Evolutionary conservation across 2,113 vertebrate species (phyloP).

Genomic region (western clawed frog (Xenopus tropicalis)): DNA sequence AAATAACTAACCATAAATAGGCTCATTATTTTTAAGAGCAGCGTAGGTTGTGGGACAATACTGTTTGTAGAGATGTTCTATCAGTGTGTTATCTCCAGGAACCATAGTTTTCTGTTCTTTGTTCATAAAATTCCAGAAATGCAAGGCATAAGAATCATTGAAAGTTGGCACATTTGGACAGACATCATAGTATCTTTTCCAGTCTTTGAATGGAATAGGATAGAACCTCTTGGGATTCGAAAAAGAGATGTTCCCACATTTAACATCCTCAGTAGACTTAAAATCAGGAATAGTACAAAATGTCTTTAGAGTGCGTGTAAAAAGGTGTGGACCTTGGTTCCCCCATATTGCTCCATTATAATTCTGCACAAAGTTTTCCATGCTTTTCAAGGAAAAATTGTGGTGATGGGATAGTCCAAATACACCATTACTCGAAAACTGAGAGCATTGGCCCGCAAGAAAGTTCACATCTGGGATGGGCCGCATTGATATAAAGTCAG

Average conservation of each 20-base stretch:
- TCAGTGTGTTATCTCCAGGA: constrained; percentile 60
- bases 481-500: no score
- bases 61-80: constrained; percentile 61
- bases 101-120: constrained; percentile 49
- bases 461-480: constrained; percentile 45
- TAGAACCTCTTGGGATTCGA: constrained; percentile 60
- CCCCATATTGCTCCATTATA: constrained; percentile 68
- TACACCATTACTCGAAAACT: constrained; percentile 63
- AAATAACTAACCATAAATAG: background rate
- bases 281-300: constrained; percentile 63
- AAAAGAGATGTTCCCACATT: constrained; percentile 64
- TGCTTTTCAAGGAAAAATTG: constrained; percentile 68
- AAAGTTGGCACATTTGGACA: constrained; percentile 60
- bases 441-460: constrained; percentile 59
- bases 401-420: constrained; percentile 65
- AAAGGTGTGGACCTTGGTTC: constrained; percentile 63
- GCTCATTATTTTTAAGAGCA: constrained; percentile 43
- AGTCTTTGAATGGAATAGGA: constrained; percentile 59
- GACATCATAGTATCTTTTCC: constrained; percentile 63
- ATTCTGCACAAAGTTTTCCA: constrained; percentile 70
- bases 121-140: constrained; percentile 75
- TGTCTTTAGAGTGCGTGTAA: constrained; percentile 63
- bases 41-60: constrained; percentile 64
- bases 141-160: constrained; percentile 62
- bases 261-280: constrained; percentile 54